Evolutionary conservation across 2,113 vertebrate species (phyloP), one percentile per base, ranked within the genome.

Genomic region (Hirundichthys speculiger): DNA sequence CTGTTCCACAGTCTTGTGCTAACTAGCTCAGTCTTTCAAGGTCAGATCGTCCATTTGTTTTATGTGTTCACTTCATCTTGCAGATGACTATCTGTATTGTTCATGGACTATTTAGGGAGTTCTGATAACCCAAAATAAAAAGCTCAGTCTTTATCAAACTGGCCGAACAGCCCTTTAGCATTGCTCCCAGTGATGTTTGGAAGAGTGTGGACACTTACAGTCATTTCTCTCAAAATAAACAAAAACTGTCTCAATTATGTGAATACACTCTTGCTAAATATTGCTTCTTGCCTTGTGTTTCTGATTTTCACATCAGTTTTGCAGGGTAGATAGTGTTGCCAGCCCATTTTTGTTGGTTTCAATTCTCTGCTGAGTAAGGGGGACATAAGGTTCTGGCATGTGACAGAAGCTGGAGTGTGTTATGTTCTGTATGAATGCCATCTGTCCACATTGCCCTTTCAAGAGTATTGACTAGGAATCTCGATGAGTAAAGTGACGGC

Each of bases 361-460:
- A 58, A 46, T 79, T 69, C 53, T 50, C 59, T 50, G 66, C 75
- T 79, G 66, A 80, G 61, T 69, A 79, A 71, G 64, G 27, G n/a
- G 47, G 57, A 30, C 22, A 22, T 66, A 73, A 68, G 64, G 58
- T 78, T 75, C 52, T 69, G 79, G 62, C 58, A 65, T 59, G 52
- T 56, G 46, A 73, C 69, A 66, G 68, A 60, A 74, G 65, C 64
- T 73, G 66, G 79, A 74, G 70, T 60, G 65, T 27, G 56, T 63
- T 64, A 64, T 49, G 48, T 76, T 86, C 80, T 87, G 68, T 84
- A 56, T 72, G 69, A 86, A 75, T 68, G 46, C 75, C 80, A 83
- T 84, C 74, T 74, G 71, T 82, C 75, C 56, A 66, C 82, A 40
- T 60, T 87, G 82, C 66, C 82, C 76, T 87, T 88, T 89, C 30